These are phyloP conservation scores for Bergia sp. DNA, from an alignment of 92 coral and sea anemone genomes.

Conservation along the genomic window DNA sequence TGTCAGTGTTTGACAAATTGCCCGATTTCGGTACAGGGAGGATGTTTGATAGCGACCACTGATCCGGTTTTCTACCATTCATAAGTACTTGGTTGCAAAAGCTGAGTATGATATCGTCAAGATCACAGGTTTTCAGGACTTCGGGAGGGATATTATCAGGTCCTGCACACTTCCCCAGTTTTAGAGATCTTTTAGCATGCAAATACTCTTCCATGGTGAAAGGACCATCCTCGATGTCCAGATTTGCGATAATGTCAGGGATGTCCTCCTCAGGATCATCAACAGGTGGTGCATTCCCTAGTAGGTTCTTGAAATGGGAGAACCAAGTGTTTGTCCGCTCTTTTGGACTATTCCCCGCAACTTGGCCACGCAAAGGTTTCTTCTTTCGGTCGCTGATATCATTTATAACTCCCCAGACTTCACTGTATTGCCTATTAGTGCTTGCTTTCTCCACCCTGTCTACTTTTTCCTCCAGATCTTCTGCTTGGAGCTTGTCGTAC, in stretches of 20 bases:
- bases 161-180: slow-evolving; percentile 42
- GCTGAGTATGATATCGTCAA: slow-evolving; percentile 31
- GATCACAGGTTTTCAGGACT: slow-evolving; percentile 43
- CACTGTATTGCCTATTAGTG: slow-evolving; percentile 18
- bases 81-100: slow-evolving; percentile 51
- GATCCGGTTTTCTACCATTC: slow-evolving; percentile 47
- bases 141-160: slow-evolving; percentile 50
- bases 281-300: neutral
- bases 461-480: slow-evolving; percentile 21
- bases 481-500: slow-evolving; percentile 35
- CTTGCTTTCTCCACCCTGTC: slow-evolving; percentile 11
- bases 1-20: slow-evolving; percentile 39
- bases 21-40: slow-evolving; percentile 54
- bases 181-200: slow-evolving; percentile 18
- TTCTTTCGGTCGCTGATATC: slow-evolving; percentile 52
- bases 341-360: slow-evolving; percentile 8
- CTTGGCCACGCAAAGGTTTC: slow-evolving; percentile 13
- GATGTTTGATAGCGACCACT: slow-evolving; percentile 44
- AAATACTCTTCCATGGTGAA: slow-evolving; percentile 40
- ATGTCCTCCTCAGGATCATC: slow-evolving; percentile 26
- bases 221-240: slow-evolving; percentile 38
- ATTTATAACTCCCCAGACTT: slow-evolving; percentile 51
- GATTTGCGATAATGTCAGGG: neutral
- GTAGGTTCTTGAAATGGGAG: slow-evolving; percentile 20
- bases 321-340: slow-evolving; percentile 8